phyloP scores from a whole-genome alignment of 2,888 invertebrate genomes.

The Carcina quercana region DNA sequence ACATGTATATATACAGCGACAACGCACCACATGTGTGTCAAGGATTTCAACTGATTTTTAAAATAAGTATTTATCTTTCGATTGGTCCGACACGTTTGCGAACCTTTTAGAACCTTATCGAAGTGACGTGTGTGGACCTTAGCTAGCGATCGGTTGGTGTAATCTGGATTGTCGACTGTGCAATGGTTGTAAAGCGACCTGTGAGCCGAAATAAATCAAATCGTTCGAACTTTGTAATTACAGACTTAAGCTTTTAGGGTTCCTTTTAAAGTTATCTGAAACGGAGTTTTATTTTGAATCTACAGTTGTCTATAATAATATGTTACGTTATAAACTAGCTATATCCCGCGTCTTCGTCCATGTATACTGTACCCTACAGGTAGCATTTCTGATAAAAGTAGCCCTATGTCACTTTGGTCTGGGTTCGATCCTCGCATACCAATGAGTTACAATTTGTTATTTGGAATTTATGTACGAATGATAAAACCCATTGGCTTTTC shows the following conservation, averaged over 20 bases:
- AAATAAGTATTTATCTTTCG: constrained; percentile 33
- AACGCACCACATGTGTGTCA: constrained; percentile 55
- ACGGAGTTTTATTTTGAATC: no score
- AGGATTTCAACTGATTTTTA: constrained; percentile 62
- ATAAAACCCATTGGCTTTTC: no score
- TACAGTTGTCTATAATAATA: no score
- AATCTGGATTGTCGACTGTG: constrained; percentile 6
- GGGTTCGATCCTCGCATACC: no score
- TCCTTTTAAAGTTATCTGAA: not conserved
- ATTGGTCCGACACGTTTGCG: constrained; percentile 19
- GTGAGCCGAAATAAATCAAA: constrained; percentile 12
- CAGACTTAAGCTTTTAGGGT: constrained; percentile 10
- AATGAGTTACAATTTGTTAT: no score
- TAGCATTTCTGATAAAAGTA: no score
- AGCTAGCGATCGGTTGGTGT: not conserved
- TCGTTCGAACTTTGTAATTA: constrained; percentile 10
- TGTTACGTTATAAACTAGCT: not conserved
- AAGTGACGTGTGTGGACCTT: constrained; percentile 1
- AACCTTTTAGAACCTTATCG: constrained; percentile 22
- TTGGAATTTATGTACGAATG: no score
- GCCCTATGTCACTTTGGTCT: no score
- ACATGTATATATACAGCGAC: constrained; percentile 27
- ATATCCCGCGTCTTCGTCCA: no score
- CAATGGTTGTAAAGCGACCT: constrained; percentile 17
- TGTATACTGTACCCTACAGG: no score